Conservation (phyloP, 2,113 vertebrate genomes). For the Sphaerodactylus townsendi region DNA sequence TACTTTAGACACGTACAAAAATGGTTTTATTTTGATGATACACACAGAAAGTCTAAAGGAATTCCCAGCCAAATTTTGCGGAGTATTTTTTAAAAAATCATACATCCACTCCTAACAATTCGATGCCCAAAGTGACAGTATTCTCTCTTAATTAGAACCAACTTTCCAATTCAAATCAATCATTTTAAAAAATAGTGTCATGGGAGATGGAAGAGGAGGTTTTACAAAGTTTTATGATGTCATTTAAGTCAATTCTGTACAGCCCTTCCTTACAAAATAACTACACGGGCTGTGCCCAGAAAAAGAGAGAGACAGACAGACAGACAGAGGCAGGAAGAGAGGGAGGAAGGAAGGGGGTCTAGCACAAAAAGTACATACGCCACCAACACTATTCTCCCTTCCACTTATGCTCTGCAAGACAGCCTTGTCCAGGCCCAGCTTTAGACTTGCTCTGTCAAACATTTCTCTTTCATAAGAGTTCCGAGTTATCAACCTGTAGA, state of each 20-base stretch:
- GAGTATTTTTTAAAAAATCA: background rate
- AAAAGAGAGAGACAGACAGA: no score
- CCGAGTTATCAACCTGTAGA: slow-evolving; percentile 95
- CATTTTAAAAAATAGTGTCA: background rate
- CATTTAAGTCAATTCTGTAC: background rate
- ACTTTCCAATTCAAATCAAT: background rate
- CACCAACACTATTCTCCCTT: slow-evolving; percentile 91
- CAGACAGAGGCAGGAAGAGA: no score
- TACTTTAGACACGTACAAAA: background rate
- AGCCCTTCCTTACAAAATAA: background rate
- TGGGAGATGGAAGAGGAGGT: background rate
- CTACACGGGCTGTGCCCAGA: background rate
- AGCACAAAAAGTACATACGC: slow-evolving; percentile 78
- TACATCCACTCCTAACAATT: background rate
- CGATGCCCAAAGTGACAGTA: background rate
- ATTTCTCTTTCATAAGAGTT: slow-evolving; percentile 98
- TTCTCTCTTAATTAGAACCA: background rate
- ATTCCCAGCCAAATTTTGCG: background rate
- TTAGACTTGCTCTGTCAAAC: slow-evolving; percentile 97
- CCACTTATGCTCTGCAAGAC: slow-evolving; percentile 99
- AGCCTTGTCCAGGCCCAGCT: slow-evolving; percentile 96
- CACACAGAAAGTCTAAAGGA: background rate
- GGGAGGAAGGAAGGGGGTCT: no score
- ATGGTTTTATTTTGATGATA: no score
- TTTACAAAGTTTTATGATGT: background rate